Percentiles rank a stretch among this genome's conserved stretches.
Conservation (phyloP, 1,140 invertebrate genomes). For the Linepithema humile region DNA sequence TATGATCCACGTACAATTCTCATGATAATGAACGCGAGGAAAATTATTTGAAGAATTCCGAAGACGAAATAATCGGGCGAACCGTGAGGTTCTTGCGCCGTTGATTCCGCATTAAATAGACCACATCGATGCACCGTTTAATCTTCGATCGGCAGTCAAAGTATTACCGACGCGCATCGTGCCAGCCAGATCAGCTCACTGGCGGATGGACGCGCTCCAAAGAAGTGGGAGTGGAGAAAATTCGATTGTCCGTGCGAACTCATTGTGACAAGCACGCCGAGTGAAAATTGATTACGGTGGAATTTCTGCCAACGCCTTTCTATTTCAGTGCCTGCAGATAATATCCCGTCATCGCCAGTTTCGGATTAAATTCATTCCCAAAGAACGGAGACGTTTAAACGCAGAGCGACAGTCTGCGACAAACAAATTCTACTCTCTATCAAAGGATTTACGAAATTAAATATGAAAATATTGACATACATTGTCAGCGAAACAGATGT, state of each 20-base stretch:
- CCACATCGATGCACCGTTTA: conserved; percentile 63
- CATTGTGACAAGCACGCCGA: conserved; percentile 56
- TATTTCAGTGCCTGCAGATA: conserved; percentile 28
- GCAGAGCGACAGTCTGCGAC: neutral
- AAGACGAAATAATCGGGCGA: neutral
- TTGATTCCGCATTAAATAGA: conserved; percentile 62
- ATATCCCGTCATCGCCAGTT: neutral
- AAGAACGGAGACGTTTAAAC: neutral
- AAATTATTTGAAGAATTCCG: neutral
- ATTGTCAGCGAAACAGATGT: neutral
- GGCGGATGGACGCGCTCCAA: conserved; percentile 22
- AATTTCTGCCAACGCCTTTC: conserved; percentile 55
- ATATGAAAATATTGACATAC: neutral
- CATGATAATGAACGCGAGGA: neutral
- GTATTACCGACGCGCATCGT: neutral
- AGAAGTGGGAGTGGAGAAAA: conserved; percentile 65
- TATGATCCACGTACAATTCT: neutral
- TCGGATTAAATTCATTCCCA: neutral
- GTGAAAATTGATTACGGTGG: conserved; percentile 47
- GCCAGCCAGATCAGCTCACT: neutral
- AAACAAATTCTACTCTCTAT: neutral
- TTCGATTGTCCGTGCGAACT: conserved; percentile 75
- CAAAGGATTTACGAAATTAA: neutral
- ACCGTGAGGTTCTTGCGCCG: conserved; percentile 12
- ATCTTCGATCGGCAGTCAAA: conserved; percentile 59